phyloP scores from a whole-genome alignment of 2,888 invertebrate genomes.

The Scrobipalpa costella region DNA sequence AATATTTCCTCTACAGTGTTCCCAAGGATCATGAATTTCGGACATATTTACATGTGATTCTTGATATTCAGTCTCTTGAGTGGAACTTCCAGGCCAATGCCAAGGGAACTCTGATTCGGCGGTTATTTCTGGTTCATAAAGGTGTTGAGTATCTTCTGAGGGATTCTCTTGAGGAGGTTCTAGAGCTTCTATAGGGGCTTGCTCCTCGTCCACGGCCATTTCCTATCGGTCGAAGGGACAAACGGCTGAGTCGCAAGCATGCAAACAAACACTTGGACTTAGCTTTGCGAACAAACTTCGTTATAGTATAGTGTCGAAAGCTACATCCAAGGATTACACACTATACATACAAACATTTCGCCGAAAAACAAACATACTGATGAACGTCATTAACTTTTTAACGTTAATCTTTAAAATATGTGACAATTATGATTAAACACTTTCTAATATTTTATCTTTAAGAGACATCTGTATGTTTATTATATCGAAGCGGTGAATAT shows the following conservation, averaged over 20 bases:
- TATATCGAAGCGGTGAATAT: conserved; percentile 54
- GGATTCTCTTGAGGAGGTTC: conserved; percentile 46
- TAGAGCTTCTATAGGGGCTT: conserved; percentile 48
- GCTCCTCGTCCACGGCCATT: conserved; percentile 57
- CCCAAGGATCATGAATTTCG: conserved; percentile 86
- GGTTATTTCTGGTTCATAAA: conserved; percentile 64
- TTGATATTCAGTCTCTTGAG: conserved; percentile 41
- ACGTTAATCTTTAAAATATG: background rate
- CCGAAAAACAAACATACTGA: conserved; percentile 66
- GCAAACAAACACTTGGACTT: conserved; percentile 68
- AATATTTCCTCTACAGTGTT: conserved; percentile 82
- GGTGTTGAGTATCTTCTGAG: conserved; percentile 53
- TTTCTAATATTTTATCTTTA: background rate
- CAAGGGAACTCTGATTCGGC: conserved; percentile 73
- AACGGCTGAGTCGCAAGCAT: conserved; percentile 71
- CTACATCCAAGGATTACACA: conserved; percentile 66
- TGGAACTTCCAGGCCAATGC: conserved; percentile 67
- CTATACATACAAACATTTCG: conserved; percentile 35
- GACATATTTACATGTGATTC: conserved; percentile 51
- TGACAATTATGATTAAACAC: background rate
- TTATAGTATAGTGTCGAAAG: conserved; percentile 57
- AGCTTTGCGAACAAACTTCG: conserved; percentile 58
- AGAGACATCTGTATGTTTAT: conserved; percentile 59
- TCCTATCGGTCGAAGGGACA: conserved; percentile 71
- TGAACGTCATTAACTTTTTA: background rate